Base-by-base conservation (phyloP, 2,888 invertebrate genomes). In the Drosophila kokeensis region DNA sequence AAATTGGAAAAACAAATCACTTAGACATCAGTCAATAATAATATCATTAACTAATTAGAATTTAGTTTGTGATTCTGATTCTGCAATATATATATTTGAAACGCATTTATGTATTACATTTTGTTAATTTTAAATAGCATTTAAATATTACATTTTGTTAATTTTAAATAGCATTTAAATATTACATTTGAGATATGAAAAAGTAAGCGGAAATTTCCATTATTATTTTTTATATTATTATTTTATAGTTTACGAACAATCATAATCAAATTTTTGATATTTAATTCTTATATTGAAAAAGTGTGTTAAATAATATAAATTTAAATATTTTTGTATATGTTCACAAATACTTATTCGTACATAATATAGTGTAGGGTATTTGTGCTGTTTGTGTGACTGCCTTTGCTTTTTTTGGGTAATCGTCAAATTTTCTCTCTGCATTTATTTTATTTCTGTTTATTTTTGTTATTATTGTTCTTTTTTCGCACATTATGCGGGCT, bases 401-500 rank as follows among this genome's bases (percentile, higher is more conserved):
- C 15, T 54, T 29, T 34, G 30, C n/a, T 5, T n/a, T 21, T 21
- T 34, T 59, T 62, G 5, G 15, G 32, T 29, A 55, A 45, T 62
- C 40, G 79, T 70, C 79, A 79, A 77, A 82, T 87, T 82, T 65
- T 32, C 42, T 69, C 48, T 59, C 62, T 10, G 45, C 24, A 8
- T 45, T 36, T 54, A 18, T 24, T 27, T 54, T 15, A 45, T 34
- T 27, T 50, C 15, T 21, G 57, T 69, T 45, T 40, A 38, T 36
- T 60, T 69, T 52, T 65, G 53, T 61, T 38, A 13, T 38, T 55
- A 38, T 76, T 76, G 65, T 49, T 49, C 38, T 72, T 49, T 60
- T 73, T 84, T 83, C 70, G 80, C 80, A 79, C 74, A 76, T 73
- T 67, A 66, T 54, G 64, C 15, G 36, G 30, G 58, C 10, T 59